Conservation (phyloP, 2,113 vertebrate genomes). For the Lamprotornis superbus region DNA sequence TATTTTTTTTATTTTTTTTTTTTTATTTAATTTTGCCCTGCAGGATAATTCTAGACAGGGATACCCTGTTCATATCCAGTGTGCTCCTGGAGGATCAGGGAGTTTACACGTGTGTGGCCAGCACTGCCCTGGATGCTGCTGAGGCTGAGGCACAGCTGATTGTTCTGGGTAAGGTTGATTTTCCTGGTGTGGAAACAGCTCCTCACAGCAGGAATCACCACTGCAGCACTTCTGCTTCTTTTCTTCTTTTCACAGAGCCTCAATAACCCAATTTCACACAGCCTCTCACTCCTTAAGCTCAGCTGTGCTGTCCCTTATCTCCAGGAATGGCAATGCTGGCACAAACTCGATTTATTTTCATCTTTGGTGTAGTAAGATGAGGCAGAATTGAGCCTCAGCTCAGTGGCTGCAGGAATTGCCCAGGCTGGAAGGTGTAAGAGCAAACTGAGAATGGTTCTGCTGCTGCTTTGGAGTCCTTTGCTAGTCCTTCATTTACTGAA, state of each 20-base stretch:
- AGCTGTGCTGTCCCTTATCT: neutral
- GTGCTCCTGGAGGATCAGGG: conserved; percentile 85
- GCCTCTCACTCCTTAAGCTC: neutral
- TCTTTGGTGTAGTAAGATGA: neutral
- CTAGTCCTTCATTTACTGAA: neutral
- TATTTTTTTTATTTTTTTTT: neutral
- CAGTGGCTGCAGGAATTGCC: neutral
- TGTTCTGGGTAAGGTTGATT: conserved; percentile 82
- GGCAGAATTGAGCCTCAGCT: neutral
- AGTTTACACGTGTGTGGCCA: conserved; percentile 81
- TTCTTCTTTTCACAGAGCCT: neutral
- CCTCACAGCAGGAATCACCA: neutral
- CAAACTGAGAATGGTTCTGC: neutral
- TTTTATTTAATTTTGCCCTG: too few relatives aligned
- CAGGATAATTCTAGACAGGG: conserved; percentile 77
- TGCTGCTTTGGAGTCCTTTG: neutral
- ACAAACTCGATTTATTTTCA: neutral
- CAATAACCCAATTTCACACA: neutral
- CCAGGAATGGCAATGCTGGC: neutral
- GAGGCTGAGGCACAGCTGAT: conserved; percentile 71
- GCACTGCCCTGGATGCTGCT: conserved; percentile 79
- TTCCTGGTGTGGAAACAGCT: accelerated
- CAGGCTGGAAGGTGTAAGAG: neutral
- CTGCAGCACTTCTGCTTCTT: neutral
- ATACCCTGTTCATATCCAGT: conserved; percentile 83